Evolutionary conservation across 2,888 invertebrate species (phyloP), one percentile per base, ranked within the genome.

Genomic region (Tachystola acroxantha): DNA sequence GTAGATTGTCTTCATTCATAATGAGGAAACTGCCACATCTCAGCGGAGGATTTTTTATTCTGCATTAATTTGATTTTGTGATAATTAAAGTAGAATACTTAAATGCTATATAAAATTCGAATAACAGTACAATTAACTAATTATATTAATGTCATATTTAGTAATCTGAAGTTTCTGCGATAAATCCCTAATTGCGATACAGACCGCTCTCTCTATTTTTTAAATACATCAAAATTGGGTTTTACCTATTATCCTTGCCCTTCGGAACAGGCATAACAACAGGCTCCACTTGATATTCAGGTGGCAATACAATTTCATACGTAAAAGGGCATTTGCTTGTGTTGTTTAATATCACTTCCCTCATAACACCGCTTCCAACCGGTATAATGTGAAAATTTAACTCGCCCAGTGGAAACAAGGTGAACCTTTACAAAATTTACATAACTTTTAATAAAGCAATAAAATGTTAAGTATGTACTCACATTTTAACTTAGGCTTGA

Each of bases 351-450:
- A 86, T 82, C 0, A 92, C 78, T 12, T 86, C 85, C 56, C 88
- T 80, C n/a, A 63, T 68, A 38, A 88, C 88, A 13, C 75, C 74
- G 5, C 79, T 84, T 6, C 84, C 88, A 4, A 91, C 73, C 9
- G 88, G 64, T 50, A 90, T 80, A 6, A 90, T 76, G 30, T 91
- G 89, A 53, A 91, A 91, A 59, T 89, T 87, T 20, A 92, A 57
- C 49, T 88, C 88, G 0, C 87, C 85, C 41, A 81, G 60, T 1
- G 92, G 91, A 48, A 88, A 87, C 10, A 91, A 46, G 2, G 87
- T 87, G 54, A 89, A 91, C 33, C 91, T 91, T 50, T 39, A 67
- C 59, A 25, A 12, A 19, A 32, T 3, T 9, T 27, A 26, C 12
- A 14, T 36, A 1, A 19, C 16, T 37, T 22, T 11, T 19, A 25